Evolutionary conservation across 2,797 vertebrate genomes (phyloP).

Genomic region (Anisognathus igniventris): DNA sequence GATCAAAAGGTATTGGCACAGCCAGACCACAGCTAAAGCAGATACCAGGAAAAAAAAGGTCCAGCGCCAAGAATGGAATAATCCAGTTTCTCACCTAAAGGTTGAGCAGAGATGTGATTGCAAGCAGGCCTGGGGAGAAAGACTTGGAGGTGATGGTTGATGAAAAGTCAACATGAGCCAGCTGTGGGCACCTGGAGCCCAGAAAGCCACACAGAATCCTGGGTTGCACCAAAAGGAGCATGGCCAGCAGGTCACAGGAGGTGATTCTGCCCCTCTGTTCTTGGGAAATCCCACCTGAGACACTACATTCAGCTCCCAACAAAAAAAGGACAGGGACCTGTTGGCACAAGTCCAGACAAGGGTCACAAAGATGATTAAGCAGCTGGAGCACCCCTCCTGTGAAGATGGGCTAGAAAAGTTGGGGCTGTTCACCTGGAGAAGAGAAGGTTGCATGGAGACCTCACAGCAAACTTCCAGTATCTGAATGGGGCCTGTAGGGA

Average conservation of each 20-base stretch:
- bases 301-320: not conserved
- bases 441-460: not conserved
- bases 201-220: rapidly evolving
- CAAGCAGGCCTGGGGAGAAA: not conserved
- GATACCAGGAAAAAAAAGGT: not conserved
- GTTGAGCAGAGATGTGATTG: not conserved
- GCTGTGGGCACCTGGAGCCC: rapidly evolving
- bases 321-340: too few species aligned
- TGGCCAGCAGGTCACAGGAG: not conserved
- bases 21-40: not conserved
- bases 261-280: not conserved
- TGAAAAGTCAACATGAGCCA: not conserved
- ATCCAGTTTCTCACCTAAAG: not conserved
- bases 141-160: not conserved
- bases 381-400: not conserved
- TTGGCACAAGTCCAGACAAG: not conserved
- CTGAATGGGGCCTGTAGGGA: not conserved
- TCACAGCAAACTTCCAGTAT: not conserved
- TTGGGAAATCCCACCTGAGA: not conserved
- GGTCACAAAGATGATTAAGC: not conserved
- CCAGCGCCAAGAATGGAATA: not conserved
- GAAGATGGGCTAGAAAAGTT: not conserved
- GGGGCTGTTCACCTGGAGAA: not conserved
- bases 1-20: not conserved
- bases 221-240: rapidly evolving